phyloP scores from a whole-genome alignment of 1,140 invertebrate species.

The Bombus confusus region DNA sequence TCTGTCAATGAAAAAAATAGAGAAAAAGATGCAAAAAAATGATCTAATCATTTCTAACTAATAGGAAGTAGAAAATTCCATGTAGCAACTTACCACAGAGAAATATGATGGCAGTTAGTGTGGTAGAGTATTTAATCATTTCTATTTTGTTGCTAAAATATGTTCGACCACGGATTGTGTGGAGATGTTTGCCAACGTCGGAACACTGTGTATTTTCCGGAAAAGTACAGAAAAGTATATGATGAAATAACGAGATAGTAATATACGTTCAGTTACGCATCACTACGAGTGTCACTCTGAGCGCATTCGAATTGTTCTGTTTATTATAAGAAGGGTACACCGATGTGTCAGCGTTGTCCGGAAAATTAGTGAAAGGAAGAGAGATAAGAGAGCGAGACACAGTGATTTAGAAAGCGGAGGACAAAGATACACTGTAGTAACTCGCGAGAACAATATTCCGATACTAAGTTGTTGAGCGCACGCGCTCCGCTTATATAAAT shows the following conservation, averaged over 20 bases:
- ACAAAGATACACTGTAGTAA: neutral
- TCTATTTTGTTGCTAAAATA: neutral
- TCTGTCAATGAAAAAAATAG: neutral
- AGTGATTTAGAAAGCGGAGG: neutral
- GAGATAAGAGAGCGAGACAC: neutral
- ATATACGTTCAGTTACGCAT: neutral
- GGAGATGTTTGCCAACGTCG: neutral
- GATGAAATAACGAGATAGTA: neutral
- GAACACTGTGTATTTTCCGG: neutral
- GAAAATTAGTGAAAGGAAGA: conserved; percentile 1
- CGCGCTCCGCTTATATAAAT: conserved; percentile 41
- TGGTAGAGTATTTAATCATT: conserved; percentile 30
- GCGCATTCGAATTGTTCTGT: neutral
- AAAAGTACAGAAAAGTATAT: neutral
- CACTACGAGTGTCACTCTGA: neutral
- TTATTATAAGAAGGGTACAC: neutral
- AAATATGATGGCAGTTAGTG: conserved; percentile 13
- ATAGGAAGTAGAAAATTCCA: neutral
- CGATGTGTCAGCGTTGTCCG: conserved; percentile 2
- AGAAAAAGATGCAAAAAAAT: neutral
- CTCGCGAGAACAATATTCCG: neutral
- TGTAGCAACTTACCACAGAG: conserved; percentile 52
- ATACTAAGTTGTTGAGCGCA: conserved; percentile 35
- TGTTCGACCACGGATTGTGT: neutral
- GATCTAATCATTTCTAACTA: neutral